These are phyloP conservation scores for Muscicapa comitata DNA, from an alignment of 2,797 vertebrate species.

Conservation along the genomic window DNA sequence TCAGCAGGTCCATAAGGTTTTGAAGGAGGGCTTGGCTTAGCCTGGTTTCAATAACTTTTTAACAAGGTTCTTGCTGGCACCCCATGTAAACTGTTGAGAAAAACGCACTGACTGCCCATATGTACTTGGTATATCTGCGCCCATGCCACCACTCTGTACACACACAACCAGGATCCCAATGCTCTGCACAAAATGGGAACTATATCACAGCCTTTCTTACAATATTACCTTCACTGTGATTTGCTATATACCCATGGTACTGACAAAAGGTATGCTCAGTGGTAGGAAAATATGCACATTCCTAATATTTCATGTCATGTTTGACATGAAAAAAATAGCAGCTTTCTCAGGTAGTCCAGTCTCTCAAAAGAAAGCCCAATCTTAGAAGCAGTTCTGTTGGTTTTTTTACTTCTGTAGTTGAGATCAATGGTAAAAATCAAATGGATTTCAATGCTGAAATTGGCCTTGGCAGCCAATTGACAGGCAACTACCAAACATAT, in stretches of 20 bases:
- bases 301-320: background rate
- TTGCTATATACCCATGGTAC: background rate
- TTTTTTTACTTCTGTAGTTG: background rate
- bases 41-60: background rate
- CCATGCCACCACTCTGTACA: fast-evolving
- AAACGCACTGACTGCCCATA: background rate
- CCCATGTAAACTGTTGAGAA: background rate
- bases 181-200: background rate
- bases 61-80: background rate
- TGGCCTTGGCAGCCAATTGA: background rate
- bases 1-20: background rate
- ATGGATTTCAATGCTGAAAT: background rate
- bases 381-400: background rate
- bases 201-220: background rate
- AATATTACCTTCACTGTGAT: background rate
- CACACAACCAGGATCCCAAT: background rate
- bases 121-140: fast-evolving
- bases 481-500: background rate
- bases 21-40: background rate
- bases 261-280: background rate
- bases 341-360: background rate
- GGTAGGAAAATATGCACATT: background rate
- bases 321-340: background rate
- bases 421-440: background rate
- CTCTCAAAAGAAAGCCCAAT: background rate